phyloP scores from a whole-genome alignment of 2,888 invertebrate genomes.

The Pherbina coryleti region DNA sequence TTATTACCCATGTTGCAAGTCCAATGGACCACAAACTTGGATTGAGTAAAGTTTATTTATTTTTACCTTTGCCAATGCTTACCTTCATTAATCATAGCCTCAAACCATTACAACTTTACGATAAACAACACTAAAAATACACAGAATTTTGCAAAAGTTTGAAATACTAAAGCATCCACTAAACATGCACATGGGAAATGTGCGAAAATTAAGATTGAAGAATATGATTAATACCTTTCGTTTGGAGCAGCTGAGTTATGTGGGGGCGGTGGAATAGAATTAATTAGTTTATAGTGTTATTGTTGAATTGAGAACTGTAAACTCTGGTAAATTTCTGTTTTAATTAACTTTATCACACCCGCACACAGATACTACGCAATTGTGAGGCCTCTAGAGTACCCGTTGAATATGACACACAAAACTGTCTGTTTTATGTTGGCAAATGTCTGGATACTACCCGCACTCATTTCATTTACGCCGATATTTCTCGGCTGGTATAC shows the following conservation, averaged over 20 bases:
- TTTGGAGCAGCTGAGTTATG: too few relatives aligned
- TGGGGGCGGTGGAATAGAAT: too few relatives aligned
- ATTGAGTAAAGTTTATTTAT: too few relatives aligned
- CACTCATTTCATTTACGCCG: conserved; percentile 92
- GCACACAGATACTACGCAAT: conserved; percentile 85
- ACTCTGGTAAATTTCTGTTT: background rate
- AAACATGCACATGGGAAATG: conserved; percentile 30
- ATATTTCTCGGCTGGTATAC: conserved; percentile 97
- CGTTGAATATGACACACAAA: conserved; percentile 90
- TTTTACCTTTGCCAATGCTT: background rate
- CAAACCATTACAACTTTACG: background rate
- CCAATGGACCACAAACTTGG: too few relatives aligned
- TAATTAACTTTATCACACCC: background rate
- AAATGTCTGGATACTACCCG: conserved; percentile 93
- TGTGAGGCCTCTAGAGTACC: conserved; percentile 93
- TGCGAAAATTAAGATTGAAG: conserved; percentile 21
- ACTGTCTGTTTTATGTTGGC: conserved; percentile 85
- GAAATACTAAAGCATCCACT: background rate
- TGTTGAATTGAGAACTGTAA: conserved; percentile 25
- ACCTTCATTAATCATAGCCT: background rate
- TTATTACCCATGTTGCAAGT: too few relatives aligned
- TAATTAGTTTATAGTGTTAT: too few relatives aligned
- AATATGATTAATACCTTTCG: too few relatives aligned
- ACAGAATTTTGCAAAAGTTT: background rate
- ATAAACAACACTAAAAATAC: background rate